These are phyloP conservation scores for Leptobrachium leishanense DNA, from an alignment of 2,113 vertebrate genomes.

Conservation along the genomic window DNA sequence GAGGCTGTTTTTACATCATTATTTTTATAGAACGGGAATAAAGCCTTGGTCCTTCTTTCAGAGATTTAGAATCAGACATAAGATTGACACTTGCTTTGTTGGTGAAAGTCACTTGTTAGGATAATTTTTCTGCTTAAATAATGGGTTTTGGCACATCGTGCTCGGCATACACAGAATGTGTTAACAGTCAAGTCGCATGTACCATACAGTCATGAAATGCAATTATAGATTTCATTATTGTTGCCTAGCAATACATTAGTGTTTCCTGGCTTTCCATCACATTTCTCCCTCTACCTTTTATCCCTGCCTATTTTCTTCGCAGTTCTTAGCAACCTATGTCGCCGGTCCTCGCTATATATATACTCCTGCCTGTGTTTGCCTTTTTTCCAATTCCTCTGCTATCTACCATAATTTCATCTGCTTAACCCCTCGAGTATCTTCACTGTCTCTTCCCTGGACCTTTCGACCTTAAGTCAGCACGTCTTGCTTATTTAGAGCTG, in stretches of 20 bases:
- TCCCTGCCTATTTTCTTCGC: constrained; percentile 22
- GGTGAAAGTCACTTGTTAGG: background rate
- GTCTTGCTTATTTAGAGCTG: too few species aligned
- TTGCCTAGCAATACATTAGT: constrained; percentile 23
- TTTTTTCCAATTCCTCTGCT: too few species aligned
- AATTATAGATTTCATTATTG: constrained; percentile 20
- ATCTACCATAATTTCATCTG: too few species aligned
- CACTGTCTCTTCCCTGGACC: too few species aligned
- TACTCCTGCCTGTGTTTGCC: too few species aligned
- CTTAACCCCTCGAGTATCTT: too few species aligned
- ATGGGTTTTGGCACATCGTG: constrained; percentile 15
- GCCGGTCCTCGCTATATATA: too few species aligned
- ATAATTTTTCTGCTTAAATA: constrained; percentile 1
- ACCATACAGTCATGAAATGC: constrained; percentile 21
- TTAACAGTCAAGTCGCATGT: constrained; percentile 11
- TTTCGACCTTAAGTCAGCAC: too few species aligned
- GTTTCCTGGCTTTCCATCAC: constrained; percentile 38
- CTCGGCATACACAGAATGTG: background rate
- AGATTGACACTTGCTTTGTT: background rate
- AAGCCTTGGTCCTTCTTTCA: background rate
- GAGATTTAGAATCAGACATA: background rate
- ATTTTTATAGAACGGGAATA: too few species aligned
- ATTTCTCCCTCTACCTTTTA: constrained; percentile 8
- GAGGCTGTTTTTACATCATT: too few species aligned
- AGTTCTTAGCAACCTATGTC: background rate